Evolutionary conservation across 2,113 vertebrate genomes (phyloP).

Genomic region (human): GRCh38 chr2:214734001-214734500

Average conservation of each 20-base stretch:
- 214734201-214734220: background rate
- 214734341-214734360: constrained; percentile 12
- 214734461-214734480: background rate
- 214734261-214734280: background rate
- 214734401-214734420: background rate
- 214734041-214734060: background rate
- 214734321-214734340: background rate
- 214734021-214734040: background rate
- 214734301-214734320: constrained; percentile 33
- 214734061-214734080: background rate
- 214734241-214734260: background rate
- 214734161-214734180: background rate
- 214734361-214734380: background rate
- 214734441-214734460: background rate
- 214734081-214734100: constrained; percentile 29
- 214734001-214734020: background rate
- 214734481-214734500: background rate
- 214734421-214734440: background rate
- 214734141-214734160: background rate
- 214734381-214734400: background rate
- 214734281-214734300: constrained; percentile 41
- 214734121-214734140: background rate
- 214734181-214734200: constrained; percentile 23
- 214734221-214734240: constrained; percentile 45
- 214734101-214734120: background rate